Base-by-base conservation (phyloP, 2,113 vertebrate species). In the Indicator indicator region DNA sequence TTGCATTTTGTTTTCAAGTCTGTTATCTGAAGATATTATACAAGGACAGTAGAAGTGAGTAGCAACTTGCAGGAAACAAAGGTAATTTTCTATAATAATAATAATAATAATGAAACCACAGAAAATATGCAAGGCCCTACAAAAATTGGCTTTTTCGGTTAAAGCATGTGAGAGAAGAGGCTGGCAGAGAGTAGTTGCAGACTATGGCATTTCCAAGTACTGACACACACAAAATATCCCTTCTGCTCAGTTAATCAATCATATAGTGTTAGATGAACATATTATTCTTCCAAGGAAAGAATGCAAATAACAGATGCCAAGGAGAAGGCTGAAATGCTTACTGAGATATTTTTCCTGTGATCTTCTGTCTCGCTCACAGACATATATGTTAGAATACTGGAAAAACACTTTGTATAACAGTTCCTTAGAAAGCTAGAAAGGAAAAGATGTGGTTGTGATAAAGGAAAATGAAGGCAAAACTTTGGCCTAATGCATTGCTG, bases 161-260 rank as follows among this genome's bases (percentile, higher is more conserved):
- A 89, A 91, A 38, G 19, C 1, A 2, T 32, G 15, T 38, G 75
- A 76, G n/a, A 69, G 55, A 83, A 85, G 78, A 71, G 42, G 26
- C n/a, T 56, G 63, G n/a, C 50, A 89, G 33, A 88, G 20, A 85
- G 80, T 64, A 85, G 71, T 60, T 28, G 42, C 32, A 86, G 20
- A 56, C 78, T 85, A 80, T 40, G 65, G 52, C 75, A 86, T 91
- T 95, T 95, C 68, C 58, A 88, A 94, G 30, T 77, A 88, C 71
- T 80, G 60, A 71, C 46, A 95, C 36, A 82, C 5, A 4, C 28
- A 89, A 83, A 94, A 86, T 91, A 93, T 74, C 71, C 67, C 75
- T 95, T 93, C 89, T 94, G 82, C 89, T 95, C 75, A 71, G 69
- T 90, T 96, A 91, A 89, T 95, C 84, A 92, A 83, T 95, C 85